Base-by-base conservation (phyloP, 2,113 vertebrate species). In the Micromys minutus region DNA sequence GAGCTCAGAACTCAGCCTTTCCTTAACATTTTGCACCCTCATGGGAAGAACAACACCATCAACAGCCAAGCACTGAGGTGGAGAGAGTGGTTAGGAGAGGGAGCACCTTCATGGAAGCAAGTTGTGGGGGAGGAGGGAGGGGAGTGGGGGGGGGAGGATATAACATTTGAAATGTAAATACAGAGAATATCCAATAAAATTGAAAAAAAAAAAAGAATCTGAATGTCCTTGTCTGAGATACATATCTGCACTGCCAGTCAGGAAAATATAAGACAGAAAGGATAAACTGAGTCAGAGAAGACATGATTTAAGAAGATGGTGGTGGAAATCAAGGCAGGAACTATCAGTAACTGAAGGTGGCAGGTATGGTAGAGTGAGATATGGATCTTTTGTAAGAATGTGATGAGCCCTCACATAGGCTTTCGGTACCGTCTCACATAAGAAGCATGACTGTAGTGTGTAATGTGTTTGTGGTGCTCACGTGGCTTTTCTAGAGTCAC, bases 241-340 rank as follows among this genome's bases (percentile, higher is more conserved):
- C 2, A 19, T 6, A 74, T 5, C 13, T 17, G 74, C 90, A 94
- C 65, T 76, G 21, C 69, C 94, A 87, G 39, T 47, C 39, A 67
- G 24, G 59, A 91, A 89, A 80, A 87, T 19, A 69, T 0, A 92
- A 84, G 84, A 81, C 74, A 80, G 72, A 86, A 91, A 80, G 36
- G 71, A 39, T 47, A 29, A 65, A 71, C 31, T 47, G 36, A 95
- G 3, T 29, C 93, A 72, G 31, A 84, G 39, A 50, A 67, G 63
- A 50, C 15, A 75, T 1, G 67, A 71, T 67, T 85, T 45, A 91
- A 59, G 77, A 94, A 12, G 50, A 86, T 61, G 67, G 55, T 29
- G 47, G 47, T 36, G 11, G 67, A 86, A 93, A 87, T 57, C 55
- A 76, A 96, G 63, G 42, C 1, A 87, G 42, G 7, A 69, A 22